Conservation (phyloP, 2,113 vertebrate species). For the Oncorhynchus kisutch region DNA sequence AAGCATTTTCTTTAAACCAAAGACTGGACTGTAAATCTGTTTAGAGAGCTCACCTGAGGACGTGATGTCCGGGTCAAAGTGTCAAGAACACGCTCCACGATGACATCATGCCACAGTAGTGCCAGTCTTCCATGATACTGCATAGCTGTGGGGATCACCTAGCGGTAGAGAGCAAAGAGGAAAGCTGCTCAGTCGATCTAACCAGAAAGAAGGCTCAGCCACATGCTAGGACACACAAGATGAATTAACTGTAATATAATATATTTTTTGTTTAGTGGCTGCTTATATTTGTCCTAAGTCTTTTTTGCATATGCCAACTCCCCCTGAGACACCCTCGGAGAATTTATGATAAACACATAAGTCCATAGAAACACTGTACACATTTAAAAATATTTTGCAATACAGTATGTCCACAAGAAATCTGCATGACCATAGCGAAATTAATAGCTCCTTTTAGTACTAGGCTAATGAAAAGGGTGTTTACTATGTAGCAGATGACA, state of each 20-base stretch:
- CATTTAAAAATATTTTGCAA: background rate
- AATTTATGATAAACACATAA: background rate
- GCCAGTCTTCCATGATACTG: conserved; percentile 60
- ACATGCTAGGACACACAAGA: conserved; percentile 57
- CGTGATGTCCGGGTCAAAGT: too few species aligned
- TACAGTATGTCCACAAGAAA: background rate
- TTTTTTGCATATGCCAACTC: background rate
- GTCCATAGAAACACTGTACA: background rate
- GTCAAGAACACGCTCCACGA: conserved; percentile 61
- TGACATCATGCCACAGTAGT: conserved; percentile 64
- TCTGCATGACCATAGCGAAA: conserved; percentile 4
- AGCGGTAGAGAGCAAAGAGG: conserved; percentile 61
- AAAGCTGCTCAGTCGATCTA: conserved; percentile 50
- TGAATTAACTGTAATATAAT: background rate
- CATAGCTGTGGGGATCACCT: conserved; percentile 60
- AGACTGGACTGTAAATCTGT: too few species aligned
- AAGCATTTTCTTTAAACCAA: too few species aligned
- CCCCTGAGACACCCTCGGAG: background rate
- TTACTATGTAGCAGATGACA: conserved; percentile 53
- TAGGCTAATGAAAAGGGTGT: conserved; percentile 71
- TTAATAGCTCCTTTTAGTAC: conserved; percentile 36
- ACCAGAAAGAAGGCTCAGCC: conserved; percentile 51
- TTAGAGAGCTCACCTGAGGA: too few species aligned
- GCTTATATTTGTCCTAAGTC: too few species aligned
- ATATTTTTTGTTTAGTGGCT: background rate